Base-by-base conservation (phyloP, 2,888 invertebrate species). In the Phengaris arion region DNA sequence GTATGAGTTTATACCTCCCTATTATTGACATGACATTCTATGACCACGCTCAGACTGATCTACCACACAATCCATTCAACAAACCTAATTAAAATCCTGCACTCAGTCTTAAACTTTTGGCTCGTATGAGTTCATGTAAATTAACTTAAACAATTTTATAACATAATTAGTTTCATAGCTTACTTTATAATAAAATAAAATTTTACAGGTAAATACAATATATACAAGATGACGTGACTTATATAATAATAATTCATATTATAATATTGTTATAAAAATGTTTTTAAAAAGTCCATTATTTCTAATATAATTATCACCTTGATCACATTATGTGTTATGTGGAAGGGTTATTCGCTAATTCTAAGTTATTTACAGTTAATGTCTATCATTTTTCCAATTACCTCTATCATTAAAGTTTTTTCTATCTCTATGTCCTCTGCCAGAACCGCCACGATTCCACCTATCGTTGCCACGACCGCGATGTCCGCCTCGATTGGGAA, bases 41-140 rank as follows among this genome's bases (percentile, higher is more conserved):
- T 55, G 9, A 22, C 7, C 69, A 69, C 46, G 22, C 13, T 69
- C 22, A 15, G 69, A 55, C 22, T 64, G 22, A 57, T 68, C 57
- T 74, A 77, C 8, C 73, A 74, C 12, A 68, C 35, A 22, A 74
- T 59, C 55, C 35, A 77, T 75, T 77, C 72, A 76, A 76, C 72
- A 77, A 79, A 81, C 83, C 82, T 81, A 85, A 85, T 83, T 82
- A 82, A 85, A 87, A 87, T 88, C 86, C 86, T 84, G 86, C 90
- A 88, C 87, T 93, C 93, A 93, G 93, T 93, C 93, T 93, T 92
- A 85, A 89, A 89, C 88, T 90, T 93, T 93, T 92, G 93, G 92
- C 92, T 91, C 90, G 87, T 89, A 88, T 86, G 89, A 91, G 90
- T 88, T 89, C 87, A 84, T 87, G 82, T 83, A 84, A 83, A 81